Evolutionary conservation across 1,140 invertebrate genomes (phyloP).

Genomic region (Araneus ventricosus): DNA sequence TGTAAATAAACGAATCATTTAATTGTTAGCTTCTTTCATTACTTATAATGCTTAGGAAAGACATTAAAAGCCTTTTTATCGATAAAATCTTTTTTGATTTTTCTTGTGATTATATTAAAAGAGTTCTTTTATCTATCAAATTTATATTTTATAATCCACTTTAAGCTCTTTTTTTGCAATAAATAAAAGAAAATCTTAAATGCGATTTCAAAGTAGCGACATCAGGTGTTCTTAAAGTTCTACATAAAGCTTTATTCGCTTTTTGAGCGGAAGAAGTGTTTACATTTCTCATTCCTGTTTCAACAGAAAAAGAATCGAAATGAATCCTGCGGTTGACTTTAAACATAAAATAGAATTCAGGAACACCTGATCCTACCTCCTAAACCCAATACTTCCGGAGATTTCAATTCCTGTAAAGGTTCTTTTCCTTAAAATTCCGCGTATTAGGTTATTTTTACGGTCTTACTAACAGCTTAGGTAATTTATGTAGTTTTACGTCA

Average conservation of each 20-base stretch:
- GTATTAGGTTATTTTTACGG: no score
- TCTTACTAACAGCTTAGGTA: no score
- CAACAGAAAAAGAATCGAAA: conserved; percentile 9
- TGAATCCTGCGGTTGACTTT: conserved; percentile 53
- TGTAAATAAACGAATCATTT: no score
- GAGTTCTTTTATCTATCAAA: background rate
- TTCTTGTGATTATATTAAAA: background rate
- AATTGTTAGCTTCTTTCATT: no score
- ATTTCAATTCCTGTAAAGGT: background rate
- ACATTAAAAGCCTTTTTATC: no score
- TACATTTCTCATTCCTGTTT: background rate
- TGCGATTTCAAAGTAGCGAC: background rate
- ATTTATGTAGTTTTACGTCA: no score
- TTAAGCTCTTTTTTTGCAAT: background rate
- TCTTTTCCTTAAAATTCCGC: no score
- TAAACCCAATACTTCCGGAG: background rate
- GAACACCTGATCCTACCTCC: conserved; percentile 35
- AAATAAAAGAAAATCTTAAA: background rate
- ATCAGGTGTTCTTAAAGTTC: conserved; percentile 4
- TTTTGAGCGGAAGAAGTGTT: background rate
- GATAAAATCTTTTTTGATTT: background rate
- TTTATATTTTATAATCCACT: background rate
- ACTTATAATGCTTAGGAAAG: no score
- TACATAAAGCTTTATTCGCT: background rate
- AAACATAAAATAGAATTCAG: conserved; percentile 14